phyloP scores from a whole-genome alignment of 1,140 invertebrate species.

The Centruroides vittatus region DNA sequence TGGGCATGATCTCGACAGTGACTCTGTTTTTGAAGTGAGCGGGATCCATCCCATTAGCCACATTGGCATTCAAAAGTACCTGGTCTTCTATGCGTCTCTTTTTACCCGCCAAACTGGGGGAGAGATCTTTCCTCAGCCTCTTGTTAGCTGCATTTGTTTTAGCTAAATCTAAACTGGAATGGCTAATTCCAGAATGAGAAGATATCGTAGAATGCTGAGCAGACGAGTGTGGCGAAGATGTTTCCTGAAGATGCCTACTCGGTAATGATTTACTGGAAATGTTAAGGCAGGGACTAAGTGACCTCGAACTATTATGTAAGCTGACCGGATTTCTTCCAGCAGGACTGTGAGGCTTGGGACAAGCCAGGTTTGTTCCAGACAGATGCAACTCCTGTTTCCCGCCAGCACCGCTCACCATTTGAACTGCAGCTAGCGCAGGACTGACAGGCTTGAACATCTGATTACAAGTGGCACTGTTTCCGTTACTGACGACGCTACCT shows the following conservation, averaged over 20 bases:
- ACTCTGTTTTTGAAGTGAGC: too few species aligned
- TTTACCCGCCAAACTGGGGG: conserved; percentile 10
- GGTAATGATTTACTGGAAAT: background rate
- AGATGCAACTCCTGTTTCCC: background rate
- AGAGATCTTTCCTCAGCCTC: conserved; percentile 39
- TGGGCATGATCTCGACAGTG: conserved; percentile 1
- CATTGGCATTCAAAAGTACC: too few species aligned
- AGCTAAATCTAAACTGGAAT: conserved; percentile 29
- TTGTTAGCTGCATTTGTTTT: conserved; percentile 46
- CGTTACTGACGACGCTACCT: conserved; percentile 9
- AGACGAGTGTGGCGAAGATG: too few species aligned
- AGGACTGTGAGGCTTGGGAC: conserved; percentile 3
- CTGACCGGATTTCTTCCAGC: background rate
- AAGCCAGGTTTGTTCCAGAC: conserved; percentile 6
- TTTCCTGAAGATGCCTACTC: too few species aligned
- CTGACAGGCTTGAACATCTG: conserved; percentile 15
- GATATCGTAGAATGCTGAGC: background rate
- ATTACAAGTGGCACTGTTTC: conserved; percentile 7
- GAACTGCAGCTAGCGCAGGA: conserved; percentile 5
- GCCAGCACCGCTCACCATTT: background rate
- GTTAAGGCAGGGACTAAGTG: background rate
- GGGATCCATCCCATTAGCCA: background rate
- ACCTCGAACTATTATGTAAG: background rate
- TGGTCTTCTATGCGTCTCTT: too few species aligned
- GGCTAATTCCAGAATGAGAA: background rate